Evolutionary conservation across 2,113 vertebrate genomes (phyloP), one percentile per base, ranked within the genome.

Genomic region (Lota lota): DNA sequence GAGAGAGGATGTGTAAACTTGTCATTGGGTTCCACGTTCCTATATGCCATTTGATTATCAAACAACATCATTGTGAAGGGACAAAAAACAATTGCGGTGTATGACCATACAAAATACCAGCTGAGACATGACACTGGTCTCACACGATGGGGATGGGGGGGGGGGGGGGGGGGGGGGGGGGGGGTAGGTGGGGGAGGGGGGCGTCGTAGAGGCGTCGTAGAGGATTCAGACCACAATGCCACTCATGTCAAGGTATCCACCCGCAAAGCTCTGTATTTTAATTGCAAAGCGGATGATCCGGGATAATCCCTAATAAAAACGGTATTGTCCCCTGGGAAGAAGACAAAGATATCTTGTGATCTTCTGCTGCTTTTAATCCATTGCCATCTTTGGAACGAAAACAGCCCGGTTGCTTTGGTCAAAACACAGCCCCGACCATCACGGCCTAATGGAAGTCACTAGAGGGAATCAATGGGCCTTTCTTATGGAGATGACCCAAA

Each of bases 221-320:
- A n/a, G n/a, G n/a, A n/a, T n/a, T n/a, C n/a, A 24, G 61, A 69
- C 69, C 70, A 63, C 77, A n/a, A 36, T 67, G 78, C 71, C 67
- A 67, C 80, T 80, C 75, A 71, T 74, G 71, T 72, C 81, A 81
- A 67, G 73, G 79, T 68, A 84, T 76, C 80, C 79, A 83, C 63
- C 79, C 75, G 58, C 14, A 22, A 75, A 75, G 71, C 79, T 84
- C 69, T 47, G 83, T 77, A 87, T 91, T 92, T 90, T 90, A 91
- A 92, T 90, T 90, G 85, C 83, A 79, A 85, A 90, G 79, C 85
- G 87, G 90, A 90, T 91, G 87, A 93, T 91, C 88, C 71, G 6
- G 90, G 90, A 90, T 91, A 84, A 93, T 91, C 91, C 89, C 81
- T 89, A 82, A 91, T 91, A 89, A 91, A 24, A 87, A 91, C 91